Conservation (phyloP, 1,140 invertebrate genomes). For the Tribolium madens region DNA sequence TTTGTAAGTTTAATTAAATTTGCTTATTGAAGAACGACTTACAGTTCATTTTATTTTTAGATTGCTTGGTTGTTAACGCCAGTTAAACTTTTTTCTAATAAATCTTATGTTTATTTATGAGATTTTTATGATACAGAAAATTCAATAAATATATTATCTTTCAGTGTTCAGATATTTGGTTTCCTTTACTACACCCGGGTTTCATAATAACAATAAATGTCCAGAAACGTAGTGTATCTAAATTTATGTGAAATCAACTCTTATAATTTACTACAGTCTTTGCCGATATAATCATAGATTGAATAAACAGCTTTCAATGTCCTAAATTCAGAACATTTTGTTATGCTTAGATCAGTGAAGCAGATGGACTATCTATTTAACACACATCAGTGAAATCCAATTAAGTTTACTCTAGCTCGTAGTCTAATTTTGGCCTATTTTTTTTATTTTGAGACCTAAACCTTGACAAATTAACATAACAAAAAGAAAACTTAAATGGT, state of each 20-base stretch:
- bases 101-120: not conserved
- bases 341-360: constrained; percentile 3
- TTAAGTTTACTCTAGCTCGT: not conserved
- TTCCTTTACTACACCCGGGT: not conserved
- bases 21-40: constrained; percentile 1
- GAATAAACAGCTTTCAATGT: not conserved
- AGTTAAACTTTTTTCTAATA: not conserved
- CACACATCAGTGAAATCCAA: constrained; percentile 1
- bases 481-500: too few relatives aligned
- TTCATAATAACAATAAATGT: constrained; percentile 8
- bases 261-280: constrained; percentile 19
- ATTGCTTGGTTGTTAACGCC: not conserved
- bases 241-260: not conserved
- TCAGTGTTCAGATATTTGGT: not conserved
- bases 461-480: not conserved
- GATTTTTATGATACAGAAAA: not conserved
- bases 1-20: constrained; percentile 3
- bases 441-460: too few relatives aligned
- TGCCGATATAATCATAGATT: constrained; percentile 11
- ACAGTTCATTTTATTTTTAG: not conserved
- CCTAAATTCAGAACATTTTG: constrained; percentile 10
- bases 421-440: constrained; percentile 18
- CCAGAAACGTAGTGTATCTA: not conserved
- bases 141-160: not conserved
- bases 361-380: not conserved